phyloP scores from a whole-genome alignment of 1,140 invertebrate species.

The Aplysia californica region DNA sequence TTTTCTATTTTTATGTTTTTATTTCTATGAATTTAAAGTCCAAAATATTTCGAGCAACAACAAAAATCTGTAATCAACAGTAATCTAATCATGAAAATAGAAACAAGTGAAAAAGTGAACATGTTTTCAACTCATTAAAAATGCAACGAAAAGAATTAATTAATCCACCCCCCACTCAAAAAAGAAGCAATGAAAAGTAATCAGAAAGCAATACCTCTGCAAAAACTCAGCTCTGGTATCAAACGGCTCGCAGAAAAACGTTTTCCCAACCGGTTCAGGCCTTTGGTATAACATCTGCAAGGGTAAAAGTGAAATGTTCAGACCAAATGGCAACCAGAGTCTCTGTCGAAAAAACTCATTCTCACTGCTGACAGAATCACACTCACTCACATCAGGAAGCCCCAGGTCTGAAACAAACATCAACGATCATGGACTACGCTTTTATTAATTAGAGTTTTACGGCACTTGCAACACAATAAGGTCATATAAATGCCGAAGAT shows the following conservation, averaged over 20 bases:
- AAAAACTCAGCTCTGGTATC: slow-evolving; percentile 82
- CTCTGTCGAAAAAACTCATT: background rate
- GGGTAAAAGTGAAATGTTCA: background rate
- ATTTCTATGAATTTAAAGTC: background rate
- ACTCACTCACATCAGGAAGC: background rate
- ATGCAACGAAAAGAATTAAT: background rate
- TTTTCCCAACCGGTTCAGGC: slow-evolving; percentile 67
- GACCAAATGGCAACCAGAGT: background rate
- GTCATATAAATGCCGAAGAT: too few relatives aligned
- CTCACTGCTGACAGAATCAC: background rate
- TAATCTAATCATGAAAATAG: background rate
- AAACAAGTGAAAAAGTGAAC: background rate
- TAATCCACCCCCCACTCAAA: background rate
- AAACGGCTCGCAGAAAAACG: slow-evolving; percentile 90
- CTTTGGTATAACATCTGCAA: slow-evolving; percentile 37
- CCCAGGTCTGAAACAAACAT: background rate
- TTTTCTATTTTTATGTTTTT: background rate
- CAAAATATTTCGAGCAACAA: too few relatives aligned
- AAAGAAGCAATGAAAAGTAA: background rate
- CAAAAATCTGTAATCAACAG: too few relatives aligned
- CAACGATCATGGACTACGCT: background rate
- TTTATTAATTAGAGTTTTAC: background rate
- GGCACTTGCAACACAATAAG: too few relatives aligned
- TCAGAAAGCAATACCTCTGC: slow-evolving; percentile 69
- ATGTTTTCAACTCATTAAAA: background rate